phyloP scores from a whole-genome alignment of 2,888 invertebrate genomes.

The Melinaea marsaeus region DNA sequence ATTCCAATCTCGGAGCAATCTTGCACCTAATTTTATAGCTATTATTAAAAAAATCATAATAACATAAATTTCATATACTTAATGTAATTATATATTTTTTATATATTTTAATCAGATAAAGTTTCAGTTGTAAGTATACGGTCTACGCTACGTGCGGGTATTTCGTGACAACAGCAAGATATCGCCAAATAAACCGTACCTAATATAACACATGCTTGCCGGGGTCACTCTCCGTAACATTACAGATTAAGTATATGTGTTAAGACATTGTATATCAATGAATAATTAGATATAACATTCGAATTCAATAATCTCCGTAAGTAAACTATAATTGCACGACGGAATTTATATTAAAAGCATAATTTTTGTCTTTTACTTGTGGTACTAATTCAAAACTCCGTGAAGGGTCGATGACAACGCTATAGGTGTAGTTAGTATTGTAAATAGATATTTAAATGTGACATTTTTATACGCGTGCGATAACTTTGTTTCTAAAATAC shows the following conservation, averaged over 20 bases:
- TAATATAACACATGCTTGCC: constrained; percentile 13
- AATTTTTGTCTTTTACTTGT: constrained; percentile 29
- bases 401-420: constrained; percentile 55
- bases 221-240: constrained; percentile 12
- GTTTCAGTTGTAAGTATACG: no score
- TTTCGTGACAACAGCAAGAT: constrained; percentile 3
- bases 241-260: constrained; percentile 23
- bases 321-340: constrained; percentile 28
- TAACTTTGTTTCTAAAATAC: constrained; percentile 34
- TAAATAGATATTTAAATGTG: constrained; percentile 60
- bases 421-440: constrained; percentile 57
- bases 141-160: background rate
- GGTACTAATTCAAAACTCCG: constrained; percentile 44
- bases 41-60: no score
- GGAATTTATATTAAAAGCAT: constrained; percentile 29
- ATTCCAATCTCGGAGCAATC: constrained; percentile 97
- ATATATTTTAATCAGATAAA: no score
- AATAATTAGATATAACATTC: constrained; percentile 25
- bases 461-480: constrained; percentile 64
- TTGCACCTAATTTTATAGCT: constrained; percentile 80
- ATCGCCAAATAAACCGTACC: constrained; percentile 26
- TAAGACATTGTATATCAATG: constrained; percentile 26
- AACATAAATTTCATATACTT: no score
- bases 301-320: constrained; percentile 27
- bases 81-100: no score